A percentile compares a stretch with the other conserved stretches of the same genome.
Conservation (phyloP, 2,888 invertebrate genomes). For the Athripsodes cinereus region DNA sequence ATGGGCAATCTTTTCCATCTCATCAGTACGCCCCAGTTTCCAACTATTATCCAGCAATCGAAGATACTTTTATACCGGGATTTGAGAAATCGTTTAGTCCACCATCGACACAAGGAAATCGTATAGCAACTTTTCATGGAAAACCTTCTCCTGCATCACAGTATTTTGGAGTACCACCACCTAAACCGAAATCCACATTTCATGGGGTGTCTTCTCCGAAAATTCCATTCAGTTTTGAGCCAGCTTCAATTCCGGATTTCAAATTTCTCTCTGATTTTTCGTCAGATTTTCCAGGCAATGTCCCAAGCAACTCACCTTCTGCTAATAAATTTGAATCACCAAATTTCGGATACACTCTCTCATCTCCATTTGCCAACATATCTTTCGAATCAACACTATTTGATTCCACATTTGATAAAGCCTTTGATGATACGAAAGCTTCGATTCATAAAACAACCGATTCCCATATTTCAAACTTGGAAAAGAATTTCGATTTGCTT, state of each 20-base stretch:
- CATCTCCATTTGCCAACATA: constrained; percentile 13
- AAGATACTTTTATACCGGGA: neutral
- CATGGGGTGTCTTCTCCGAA: too few relatives aligned
- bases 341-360: constrained; percentile 5
- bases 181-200: too few relatives aligned
- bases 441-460: constrained; percentile 16
- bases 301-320: neutral
- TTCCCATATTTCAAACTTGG: constrained; percentile 19
- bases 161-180: too few relatives aligned
- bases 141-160: too few relatives aligned
- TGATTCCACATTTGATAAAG: constrained; percentile 2
- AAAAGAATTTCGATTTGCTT: constrained; percentile 17
- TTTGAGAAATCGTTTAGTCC: neutral
- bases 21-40: neutral
- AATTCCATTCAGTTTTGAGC: neutral
- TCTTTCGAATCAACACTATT: constrained; percentile 14
- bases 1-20: neutral
- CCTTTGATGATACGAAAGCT: constrained; percentile 12
- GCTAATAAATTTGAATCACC: neutral
- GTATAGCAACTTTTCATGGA: too few relatives aligned
- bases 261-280: constrained; percentile 1
- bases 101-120: too few relatives aligned
- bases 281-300: neutral
- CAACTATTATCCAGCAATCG: neutral
- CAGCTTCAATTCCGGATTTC: neutral